Base-by-base conservation (phyloP, 1,140 invertebrate species). In the Drosophila ananassae region DNA sequence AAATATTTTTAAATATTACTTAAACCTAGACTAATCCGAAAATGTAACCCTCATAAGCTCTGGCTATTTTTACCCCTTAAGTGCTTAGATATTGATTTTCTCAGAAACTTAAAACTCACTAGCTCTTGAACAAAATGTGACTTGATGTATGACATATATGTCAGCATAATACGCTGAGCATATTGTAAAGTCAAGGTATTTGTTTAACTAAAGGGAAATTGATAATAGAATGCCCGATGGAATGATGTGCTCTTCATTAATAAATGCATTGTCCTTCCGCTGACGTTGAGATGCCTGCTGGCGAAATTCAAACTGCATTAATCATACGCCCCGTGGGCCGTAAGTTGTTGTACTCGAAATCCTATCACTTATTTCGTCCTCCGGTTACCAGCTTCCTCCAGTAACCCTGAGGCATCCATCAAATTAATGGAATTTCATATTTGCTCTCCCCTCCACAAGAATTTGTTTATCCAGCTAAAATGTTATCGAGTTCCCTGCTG, bases 361-460 rank as follows among this genome's bases (percentile, higher is more conserved):
- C 22, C 57, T 30, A 34, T 39, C 44, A 57, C 53, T 48, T 30
- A 58, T 28, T 39, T 56, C 28, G 21, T 10, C 25, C 48, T 7
- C 37, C 25, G 25, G 25, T 28, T 28, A 28, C 25, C 52, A 39
- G 41, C 41, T 44, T 44, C 12, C 8, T 25, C 8, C 10, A 7
- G 24, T 25, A 10, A 8, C 32, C 72, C 73, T 5, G 25, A 13
- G 68, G 60, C 71, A 68, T 71, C 61, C 64, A 78, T 81, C 78
- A 82, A 66, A 82, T 81, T 87, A 89, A 89, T 87, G 78, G 78
- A 82, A 87, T 89, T 79, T 79, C 71, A 79, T 76, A 82, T 87
- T 87, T 82, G 78, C 60, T 50, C 68, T 60, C 52, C 28, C 25
- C 25, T 50, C 47, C 7, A 75, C 50, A 13, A 12, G 72, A 68